Base-by-base conservation (phyloP, 2,888 invertebrate genomes). In the Erannis defoliaria region DNA sequence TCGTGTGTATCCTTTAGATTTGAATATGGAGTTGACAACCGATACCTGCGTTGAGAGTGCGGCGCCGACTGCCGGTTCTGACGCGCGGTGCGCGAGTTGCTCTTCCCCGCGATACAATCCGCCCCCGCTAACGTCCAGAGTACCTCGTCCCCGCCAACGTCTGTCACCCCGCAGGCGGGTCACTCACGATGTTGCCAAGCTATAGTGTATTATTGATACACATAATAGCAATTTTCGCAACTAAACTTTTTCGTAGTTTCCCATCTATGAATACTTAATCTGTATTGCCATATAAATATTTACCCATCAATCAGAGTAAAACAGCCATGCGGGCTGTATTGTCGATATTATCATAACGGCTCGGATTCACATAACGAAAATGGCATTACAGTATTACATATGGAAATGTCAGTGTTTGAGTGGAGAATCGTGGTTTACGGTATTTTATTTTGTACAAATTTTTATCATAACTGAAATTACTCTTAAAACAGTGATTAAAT, bases 271-370 rank as follows among this genome's bases (percentile, higher is more conserved):
- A 3, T 18, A n/a, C 12, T 6, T 46, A 40, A 2, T 51, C 51
- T 19, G 18, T 40, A 6, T 31, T 51, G 40, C 40, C 46, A 59
- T 48, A 54, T 54, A 59, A 59, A 59, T 45, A 48, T 59, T 59
- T 54, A 40, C 55, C 55, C 62, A 66, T 68, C 66, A 66, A 68
- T 68, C 68, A 66, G 53, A 55, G 55, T 51, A 64, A 67, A 68
- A 64, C 64, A 62, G 56, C 53, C 14, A 55, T 58, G 59, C 37
- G 40, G 43, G 48, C 50, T 43, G 43, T 62, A 64, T 54, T 64
- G 56, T 51, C 48, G 68, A 59, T 68, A 65, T 66, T 68, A 64
- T 53, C 62, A 63, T 65, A 62, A 53, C 42, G 42, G 29, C 35
- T 42, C 50, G 48, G 56, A 57, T 64, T 43, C 50, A 18, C 50